A percentile compares a stretch with the other conserved stretches of the same genome.
Conservation (phyloP, 2,113 vertebrate species). For the Glaucomys volans region DNA sequence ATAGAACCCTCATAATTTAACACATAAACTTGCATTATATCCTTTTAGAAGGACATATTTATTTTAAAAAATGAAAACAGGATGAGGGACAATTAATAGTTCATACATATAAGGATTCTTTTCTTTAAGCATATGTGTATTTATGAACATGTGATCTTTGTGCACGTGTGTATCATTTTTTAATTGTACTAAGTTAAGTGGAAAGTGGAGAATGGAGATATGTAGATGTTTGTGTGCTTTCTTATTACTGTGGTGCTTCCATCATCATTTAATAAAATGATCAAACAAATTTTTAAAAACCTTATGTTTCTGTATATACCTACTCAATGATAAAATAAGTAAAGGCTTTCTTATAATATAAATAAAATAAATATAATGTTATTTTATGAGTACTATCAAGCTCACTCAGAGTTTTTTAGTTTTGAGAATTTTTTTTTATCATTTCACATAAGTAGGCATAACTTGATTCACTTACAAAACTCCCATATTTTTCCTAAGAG, state of each 20-base stretch:
- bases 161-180: background rate
- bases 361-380: background rate
- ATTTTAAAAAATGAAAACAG: background rate
- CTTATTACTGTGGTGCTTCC: background rate
- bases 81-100: no score
- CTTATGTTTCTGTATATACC: background rate
- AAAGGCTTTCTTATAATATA: accelerated
- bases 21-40: background rate
- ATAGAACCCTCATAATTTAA: background rate
- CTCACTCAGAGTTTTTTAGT: background rate
- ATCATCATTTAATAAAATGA: background rate
- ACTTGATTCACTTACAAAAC: background rate
- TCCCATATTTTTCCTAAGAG: background rate
- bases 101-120: accelerated
- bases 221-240: background rate
- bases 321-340: background rate
- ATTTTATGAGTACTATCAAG: no score
- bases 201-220: no score
- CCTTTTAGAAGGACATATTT: no score
- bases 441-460: background rate
- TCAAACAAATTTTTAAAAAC: background rate
- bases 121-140: background rate
- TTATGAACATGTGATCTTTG: no score
- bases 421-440: background rate
- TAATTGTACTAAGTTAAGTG: background rate